Base-by-base conservation (phyloP, 92 coral and sea anemone genomes). In the Epizoanthus ramosus region DNA sequence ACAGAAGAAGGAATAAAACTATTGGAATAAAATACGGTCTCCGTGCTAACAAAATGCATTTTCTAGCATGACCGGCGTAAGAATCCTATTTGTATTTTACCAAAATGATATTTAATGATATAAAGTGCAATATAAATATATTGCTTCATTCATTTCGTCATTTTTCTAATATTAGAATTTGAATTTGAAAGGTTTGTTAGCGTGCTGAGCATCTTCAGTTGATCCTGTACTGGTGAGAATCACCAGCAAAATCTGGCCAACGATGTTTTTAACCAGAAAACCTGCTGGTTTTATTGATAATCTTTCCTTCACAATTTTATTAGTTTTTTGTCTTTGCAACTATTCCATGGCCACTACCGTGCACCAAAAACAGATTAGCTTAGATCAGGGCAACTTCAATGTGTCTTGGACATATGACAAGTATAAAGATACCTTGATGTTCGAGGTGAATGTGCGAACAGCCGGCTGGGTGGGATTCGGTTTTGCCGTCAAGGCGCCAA, bases 381-480 rank as follows among this genome's bases (percentile, higher is more conserved):
- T 77, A 5, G 82, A 77, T 63, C 70, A 25, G 7, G 82, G 82
- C 24, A 77, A 41, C 13, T 60, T 77, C 58, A 77, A 77, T 22
- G 82, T 77, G 52, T 59, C 82, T n/a, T 77, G 82, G 82, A 15
- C 16, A 21, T 77, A 77, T 63, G 71, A 77, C 37, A 61, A 21
- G 82, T 77, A 60, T 43, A 28, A 63, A 43, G 82, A 77, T n/a
- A 77, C 69, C 22, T 22, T 77, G 57, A 43, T 57, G 19, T 77
- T 77, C 58, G 58, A 61, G 2, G 25, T 77, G 19, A 77, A 41
- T 21, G 71, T 43, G 57, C 57, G 71, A 28, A 28, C 31, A 28
- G 31, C 31, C 31, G 81, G 81, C 15, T 76, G 81, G 81, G 81
- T 76, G 39, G 81, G 57, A 12, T 76, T 76, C 64, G 81, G 81